Percentiles rank a stretch among this genome's conserved stretches.
Evolutionary conservation across 2,113 vertebrate genomes (phyloP).

Genomic region (Piaya cayana): DNA sequence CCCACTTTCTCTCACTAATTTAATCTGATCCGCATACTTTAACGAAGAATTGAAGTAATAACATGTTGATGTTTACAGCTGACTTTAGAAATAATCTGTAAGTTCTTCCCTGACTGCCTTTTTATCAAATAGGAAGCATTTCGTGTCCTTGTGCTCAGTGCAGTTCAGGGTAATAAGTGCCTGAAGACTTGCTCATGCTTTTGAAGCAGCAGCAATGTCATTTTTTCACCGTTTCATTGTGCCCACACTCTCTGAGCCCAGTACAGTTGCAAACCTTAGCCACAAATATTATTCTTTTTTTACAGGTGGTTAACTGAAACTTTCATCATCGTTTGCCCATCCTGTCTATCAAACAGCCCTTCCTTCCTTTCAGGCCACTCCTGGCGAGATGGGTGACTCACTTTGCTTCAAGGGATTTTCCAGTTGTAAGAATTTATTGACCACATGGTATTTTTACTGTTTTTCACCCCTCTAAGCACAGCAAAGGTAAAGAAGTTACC

Average conservation of each 20-base stretch:
- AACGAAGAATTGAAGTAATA: not conserved
- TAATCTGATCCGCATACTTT: not conserved
- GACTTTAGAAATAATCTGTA: not conserved
- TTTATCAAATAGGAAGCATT: not conserved
- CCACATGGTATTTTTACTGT: not conserved
- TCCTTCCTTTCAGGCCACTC: not conserved
- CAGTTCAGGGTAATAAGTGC: not conserved
- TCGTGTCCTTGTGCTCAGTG: not conserved
- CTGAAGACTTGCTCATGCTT: not conserved
- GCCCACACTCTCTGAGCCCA: not conserved
- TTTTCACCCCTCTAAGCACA: not conserved
- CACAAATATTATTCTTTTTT: not conserved
- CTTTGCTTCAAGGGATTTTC: not conserved
- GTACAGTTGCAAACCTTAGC: not conserved
- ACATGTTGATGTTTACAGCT: rapidly evolving
- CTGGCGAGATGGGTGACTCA: not conserved
- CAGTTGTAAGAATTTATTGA: not conserved
- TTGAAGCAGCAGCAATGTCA: not conserved
- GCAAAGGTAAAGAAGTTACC: not conserved
- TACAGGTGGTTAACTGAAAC: not conserved
- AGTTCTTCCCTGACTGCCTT: not conserved
- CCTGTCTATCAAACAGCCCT: not conserved
- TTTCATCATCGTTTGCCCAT: not conserved
- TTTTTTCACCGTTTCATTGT: not conserved
- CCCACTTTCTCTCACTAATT: not conserved